These are phyloP conservation scores for Cyclopterus lumpus DNA, from an alignment of 2,797 vertebrate genomes.

Conservation along the genomic window DNA sequence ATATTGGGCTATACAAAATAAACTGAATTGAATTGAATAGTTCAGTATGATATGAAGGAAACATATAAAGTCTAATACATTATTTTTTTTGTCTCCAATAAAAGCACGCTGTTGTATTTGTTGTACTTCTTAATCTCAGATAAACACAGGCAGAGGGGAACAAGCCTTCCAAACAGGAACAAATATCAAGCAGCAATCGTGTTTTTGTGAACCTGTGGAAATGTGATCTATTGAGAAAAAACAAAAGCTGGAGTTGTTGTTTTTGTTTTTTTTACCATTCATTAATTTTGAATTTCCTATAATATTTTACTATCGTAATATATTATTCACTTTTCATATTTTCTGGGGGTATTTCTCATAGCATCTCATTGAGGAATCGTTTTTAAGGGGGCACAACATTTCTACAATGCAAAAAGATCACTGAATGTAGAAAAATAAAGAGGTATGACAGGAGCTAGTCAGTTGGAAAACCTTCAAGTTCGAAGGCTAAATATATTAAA, in stretches of 20 bases:
- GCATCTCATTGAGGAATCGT: background rate
- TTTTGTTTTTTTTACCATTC: background rate
- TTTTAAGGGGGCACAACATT: background rate
- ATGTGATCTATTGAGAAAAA: background rate
- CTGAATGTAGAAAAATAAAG: background rate
- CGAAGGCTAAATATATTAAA: background rate
- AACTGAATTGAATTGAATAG: too few relatives aligned
- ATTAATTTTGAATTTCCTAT: background rate
- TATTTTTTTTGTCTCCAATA: background rate
- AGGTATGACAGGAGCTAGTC: background rate
- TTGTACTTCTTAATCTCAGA: background rate
- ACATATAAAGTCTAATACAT: background rate
- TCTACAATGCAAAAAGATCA: background rate
- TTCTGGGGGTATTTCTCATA: background rate
- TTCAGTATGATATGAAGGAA: background rate
- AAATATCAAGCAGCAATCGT: background rate
- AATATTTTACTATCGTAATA: background rate
- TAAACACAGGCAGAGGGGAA: constrained; percentile 3
- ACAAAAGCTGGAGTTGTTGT: background rate
- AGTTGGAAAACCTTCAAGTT: background rate
- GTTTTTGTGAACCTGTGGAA: background rate
- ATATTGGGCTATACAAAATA: too few relatives aligned
- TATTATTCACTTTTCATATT: background rate
- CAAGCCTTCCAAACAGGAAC: background rate
- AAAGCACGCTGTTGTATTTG: background rate